These are phyloP conservation scores for Rhamnusium bicolor DNA, from an alignment of 2,888 invertebrate species.

Conservation along the genomic window DNA sequence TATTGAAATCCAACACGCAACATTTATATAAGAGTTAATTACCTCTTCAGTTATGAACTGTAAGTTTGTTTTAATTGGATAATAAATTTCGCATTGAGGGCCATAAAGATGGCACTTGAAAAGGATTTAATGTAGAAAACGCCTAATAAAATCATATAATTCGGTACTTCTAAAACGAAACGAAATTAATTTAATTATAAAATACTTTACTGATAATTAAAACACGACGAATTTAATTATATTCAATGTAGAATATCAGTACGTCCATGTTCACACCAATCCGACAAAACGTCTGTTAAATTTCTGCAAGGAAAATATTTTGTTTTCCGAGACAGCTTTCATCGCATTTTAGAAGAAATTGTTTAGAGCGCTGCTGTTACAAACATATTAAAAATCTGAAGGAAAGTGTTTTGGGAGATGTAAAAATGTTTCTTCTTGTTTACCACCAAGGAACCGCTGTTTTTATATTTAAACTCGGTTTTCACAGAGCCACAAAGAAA, in stretches of 20 bases:
- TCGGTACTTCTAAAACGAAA: not conserved
- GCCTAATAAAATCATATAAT: constrained; percentile 10
- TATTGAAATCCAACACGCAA: not conserved
- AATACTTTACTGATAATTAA: constrained; percentile 3
- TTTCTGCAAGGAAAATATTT: not conserved
- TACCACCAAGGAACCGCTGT: too few relatives aligned
- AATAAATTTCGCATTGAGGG: constrained; percentile 24
- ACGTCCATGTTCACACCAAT: not conserved
- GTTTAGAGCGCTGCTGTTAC: too few relatives aligned
- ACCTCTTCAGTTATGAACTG: not conserved
- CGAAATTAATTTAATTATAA: constrained; percentile 17
- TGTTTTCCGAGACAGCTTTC: not conserved
- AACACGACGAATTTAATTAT: constrained; percentile 13
- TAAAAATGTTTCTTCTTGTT: too few relatives aligned
- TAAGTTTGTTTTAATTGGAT: constrained; percentile 21
- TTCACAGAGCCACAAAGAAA: too few relatives aligned
- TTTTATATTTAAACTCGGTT: too few relatives aligned
- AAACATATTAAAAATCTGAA: too few relatives aligned
- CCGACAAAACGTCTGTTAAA: not conserved
- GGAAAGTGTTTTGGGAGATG: too few relatives aligned
- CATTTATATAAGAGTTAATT: constrained; percentile 1
- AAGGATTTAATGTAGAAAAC: constrained; percentile 3
- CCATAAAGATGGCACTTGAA: constrained; percentile 1
- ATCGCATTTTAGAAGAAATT: too few relatives aligned
- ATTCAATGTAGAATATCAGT: not conserved